Evolutionary conservation across 2,113 vertebrate genomes (phyloP).

Genomic region (Atherinomorus stipes): DNA sequence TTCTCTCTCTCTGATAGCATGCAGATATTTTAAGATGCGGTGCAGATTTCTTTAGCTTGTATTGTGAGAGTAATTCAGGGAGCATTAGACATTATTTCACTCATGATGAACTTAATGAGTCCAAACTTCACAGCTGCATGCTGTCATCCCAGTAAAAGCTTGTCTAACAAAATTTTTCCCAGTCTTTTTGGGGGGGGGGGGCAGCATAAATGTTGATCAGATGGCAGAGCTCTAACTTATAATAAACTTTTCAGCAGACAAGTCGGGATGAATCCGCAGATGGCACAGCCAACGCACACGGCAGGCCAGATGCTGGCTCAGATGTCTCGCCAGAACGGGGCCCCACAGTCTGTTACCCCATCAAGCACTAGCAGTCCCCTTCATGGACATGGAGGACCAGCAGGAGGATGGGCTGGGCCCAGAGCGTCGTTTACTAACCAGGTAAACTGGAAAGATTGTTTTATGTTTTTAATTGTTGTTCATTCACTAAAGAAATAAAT

Average conservation of each 20-base stretch:
- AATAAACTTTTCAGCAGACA: constrained; percentile 72
- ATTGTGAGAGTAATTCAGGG: too few relatives aligned
- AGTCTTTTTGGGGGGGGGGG: background rate
- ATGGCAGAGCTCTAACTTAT: background rate
- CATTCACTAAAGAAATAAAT: background rate
- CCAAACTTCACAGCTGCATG: too few relatives aligned
- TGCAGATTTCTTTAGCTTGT: too few relatives aligned
- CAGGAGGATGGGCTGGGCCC: constrained; percentile 74
- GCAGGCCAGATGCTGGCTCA: constrained; percentile 91
- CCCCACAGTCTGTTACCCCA: constrained; percentile 71
- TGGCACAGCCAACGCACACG: constrained; percentile 83
- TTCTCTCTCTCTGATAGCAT: too few relatives aligned
- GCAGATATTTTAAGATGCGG: too few relatives aligned
- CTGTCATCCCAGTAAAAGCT: background rate
- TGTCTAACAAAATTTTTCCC: background rate
- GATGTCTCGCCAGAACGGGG: constrained; percentile 89
- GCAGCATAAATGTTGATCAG: background rate
- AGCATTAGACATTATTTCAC: too few relatives aligned
- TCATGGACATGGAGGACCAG: constrained; percentile 69
- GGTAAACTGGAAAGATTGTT: constrained; percentile 75
- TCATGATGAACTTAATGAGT: too few relatives aligned
- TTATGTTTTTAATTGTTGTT: background rate
- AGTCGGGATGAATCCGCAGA: constrained; percentile 81
- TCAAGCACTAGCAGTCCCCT: constrained; percentile 74
- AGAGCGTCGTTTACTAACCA: constrained; percentile 89